Evolutionary conservation across 2,113 vertebrate species (phyloP).

Genomic region (Gnathonemus longibarbis): DNA sequence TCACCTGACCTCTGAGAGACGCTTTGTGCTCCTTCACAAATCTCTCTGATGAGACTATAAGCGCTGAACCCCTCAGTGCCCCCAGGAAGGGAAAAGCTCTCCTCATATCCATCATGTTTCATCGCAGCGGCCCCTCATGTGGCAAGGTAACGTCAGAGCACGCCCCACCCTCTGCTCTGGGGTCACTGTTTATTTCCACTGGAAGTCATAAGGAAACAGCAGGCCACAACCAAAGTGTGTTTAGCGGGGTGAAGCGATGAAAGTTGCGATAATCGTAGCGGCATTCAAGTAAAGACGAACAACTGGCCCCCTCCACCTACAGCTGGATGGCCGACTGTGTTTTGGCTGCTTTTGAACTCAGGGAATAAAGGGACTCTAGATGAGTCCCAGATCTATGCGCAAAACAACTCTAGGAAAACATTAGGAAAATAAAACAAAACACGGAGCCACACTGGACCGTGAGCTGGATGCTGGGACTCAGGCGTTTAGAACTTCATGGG

Average conservation of each 20-base stretch:
- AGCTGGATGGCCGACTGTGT: constrained; percentile 40
- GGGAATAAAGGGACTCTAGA: constrained; percentile 44
- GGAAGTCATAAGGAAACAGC: constrained; percentile 45
- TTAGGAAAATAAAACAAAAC: constrained; percentile 21
- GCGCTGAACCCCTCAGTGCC: constrained; percentile 41
- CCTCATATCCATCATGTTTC: constrained; percentile 50
- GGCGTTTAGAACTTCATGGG: constrained; percentile 40
- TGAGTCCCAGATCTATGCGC: constrained; percentile 32
- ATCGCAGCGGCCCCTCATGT: constrained; percentile 40
- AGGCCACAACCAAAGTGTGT: constrained; percentile 54
- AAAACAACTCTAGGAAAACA: not conserved
- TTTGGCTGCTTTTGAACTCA: constrained; percentile 57
- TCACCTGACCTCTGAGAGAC: constrained; percentile 36
- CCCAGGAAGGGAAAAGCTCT: constrained; percentile 45
- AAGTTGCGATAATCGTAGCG: constrained; percentile 50
- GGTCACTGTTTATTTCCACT: constrained; percentile 25
- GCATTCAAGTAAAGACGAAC: constrained; percentile 33
- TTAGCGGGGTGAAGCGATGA: constrained; percentile 44
- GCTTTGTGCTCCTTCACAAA: constrained; percentile 38
- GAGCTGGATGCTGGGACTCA: constrained; percentile 17
- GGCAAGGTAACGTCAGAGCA: constrained; percentile 40
- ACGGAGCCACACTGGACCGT: constrained; percentile 24
- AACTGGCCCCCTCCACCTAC: constrained; percentile 34
- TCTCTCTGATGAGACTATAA: constrained; percentile 39
- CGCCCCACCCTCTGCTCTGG: constrained; percentile 20